Base-by-base conservation (phyloP, 2,113 vertebrate species). In the Crocuta crocuta region DNA sequence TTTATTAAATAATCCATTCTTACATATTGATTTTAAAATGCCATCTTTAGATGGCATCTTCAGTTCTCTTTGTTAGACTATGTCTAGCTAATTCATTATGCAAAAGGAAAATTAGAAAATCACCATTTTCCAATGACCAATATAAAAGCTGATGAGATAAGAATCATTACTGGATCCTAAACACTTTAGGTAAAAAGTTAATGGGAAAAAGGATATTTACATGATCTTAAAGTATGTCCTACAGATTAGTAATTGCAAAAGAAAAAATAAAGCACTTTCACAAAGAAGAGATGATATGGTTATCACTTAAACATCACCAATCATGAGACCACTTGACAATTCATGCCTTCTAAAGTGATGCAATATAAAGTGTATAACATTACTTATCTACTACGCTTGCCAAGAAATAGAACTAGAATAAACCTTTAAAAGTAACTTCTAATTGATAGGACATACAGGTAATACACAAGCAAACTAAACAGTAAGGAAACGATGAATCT, bases 1-100 rank as follows among this genome's bases (percentile, higher is more conserved):
- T 74, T 87, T 88, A 87, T 39, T 88, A 88, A 96, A 89, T 19
- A 88, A 53, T 71, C 33, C 39, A 82, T 66, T 83, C 33, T 94
- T 63, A 89, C 3, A 65, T 23, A 73, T 8, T 83, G 68, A 94
- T 97, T 78, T 88, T n/a, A 89, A 87, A 79, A 92, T 70, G 50
- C 35, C 39, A 83, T 83, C 61, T 76, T 89, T 35, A 82, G 68
- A 89, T 39, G 39, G 39, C 39, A 39, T 39, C 4, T 58, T 58
- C 16, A 58, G 55, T 58, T 58, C 55, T 58, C 17, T 58, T 58
- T 58, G 55, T 58, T 58, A 58, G 17, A 17, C 55, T 58, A 58
- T 58, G 15, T 58, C 55, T 58, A 58, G 55, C 55, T 58, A 58
- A 58, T 58, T 58, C 15, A 58, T 58, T 58, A 58, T 58, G 17